Percentiles rank a stretch among this genome's conserved stretches.
These are phyloP conservation scores for fruit fly (Drosophila melanogaster) DNA, from an alignment of 1,140 invertebrate genomes.

Conservation along the genomic window Release_6_plus_ISO1_MT NT_037436.4:463001-463500, in stretches of 20 bases:
- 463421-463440: slow-evolving; percentile 20
- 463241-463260: slow-evolving; percentile 67
- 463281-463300: slow-evolving; percentile 34
- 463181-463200: slow-evolving; percentile 76
- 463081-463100: slow-evolving; percentile 67
- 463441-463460: slow-evolving; percentile 39
- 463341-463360: slow-evolving; percentile 59
- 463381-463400: slow-evolving; percentile 59
- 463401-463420: slow-evolving; percentile 69
- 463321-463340: slow-evolving; percentile 73
- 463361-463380: slow-evolving; percentile 43
- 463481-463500: slow-evolving; percentile 50
- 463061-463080: slow-evolving; percentile 59
- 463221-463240: slow-evolving; percentile 28
- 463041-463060: slow-evolving; percentile 35
- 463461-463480: slow-evolving; percentile 19
- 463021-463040: slow-evolving; percentile 5
- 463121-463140: slow-evolving; percentile 13
- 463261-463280: slow-evolving; percentile 19
- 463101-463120: slow-evolving; percentile 64
- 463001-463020: slow-evolving; percentile 19
- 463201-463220: slow-evolving; percentile 73
- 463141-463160: slow-evolving; percentile 46
- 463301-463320: slow-evolving; percentile 78
- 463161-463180: slow-evolving; percentile 80